These are phyloP conservation scores for Acleris holmiana DNA, from an alignment of 2,888 invertebrate species.

Conservation along the genomic window DNA sequence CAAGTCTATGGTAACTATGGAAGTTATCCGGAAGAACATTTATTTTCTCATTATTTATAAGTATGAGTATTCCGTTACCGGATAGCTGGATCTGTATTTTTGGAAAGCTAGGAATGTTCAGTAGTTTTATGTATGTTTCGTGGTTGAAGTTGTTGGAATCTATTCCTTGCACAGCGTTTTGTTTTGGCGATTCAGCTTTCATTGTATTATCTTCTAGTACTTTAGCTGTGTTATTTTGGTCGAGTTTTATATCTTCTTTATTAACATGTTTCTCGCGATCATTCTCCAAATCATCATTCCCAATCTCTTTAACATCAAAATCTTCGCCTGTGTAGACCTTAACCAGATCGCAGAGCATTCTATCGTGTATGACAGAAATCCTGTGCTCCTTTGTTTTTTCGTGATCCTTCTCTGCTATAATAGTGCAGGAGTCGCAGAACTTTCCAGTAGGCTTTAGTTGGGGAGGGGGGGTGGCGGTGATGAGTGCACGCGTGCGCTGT, in stretches of 20 bases:
- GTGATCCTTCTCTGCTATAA: constrained; percentile 2
- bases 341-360: background rate
- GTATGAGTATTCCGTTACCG: background rate
- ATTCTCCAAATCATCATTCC: background rate
- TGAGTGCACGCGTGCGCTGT: constrained; percentile 18
- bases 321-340: background rate
- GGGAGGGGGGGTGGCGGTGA: constrained; percentile 8
- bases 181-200: background rate
- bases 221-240: too few relatives aligned
- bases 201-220: background rate
- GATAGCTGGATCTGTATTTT: background rate
- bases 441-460: background rate
- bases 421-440: constrained; percentile 13
- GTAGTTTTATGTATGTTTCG: background rate
- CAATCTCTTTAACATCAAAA: background rate
- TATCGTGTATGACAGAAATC: background rate
- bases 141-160: background rate
- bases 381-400: constrained; percentile 7
- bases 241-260: background rate
- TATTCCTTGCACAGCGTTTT: background rate
- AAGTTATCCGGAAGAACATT: background rate
- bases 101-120: background rate
- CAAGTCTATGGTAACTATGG: background rate
- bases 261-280: background rate
- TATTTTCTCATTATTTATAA: background rate